Evolutionary conservation across 1,140 invertebrate genomes (phyloP).

Genomic region (Pomacea maculata): DNA sequence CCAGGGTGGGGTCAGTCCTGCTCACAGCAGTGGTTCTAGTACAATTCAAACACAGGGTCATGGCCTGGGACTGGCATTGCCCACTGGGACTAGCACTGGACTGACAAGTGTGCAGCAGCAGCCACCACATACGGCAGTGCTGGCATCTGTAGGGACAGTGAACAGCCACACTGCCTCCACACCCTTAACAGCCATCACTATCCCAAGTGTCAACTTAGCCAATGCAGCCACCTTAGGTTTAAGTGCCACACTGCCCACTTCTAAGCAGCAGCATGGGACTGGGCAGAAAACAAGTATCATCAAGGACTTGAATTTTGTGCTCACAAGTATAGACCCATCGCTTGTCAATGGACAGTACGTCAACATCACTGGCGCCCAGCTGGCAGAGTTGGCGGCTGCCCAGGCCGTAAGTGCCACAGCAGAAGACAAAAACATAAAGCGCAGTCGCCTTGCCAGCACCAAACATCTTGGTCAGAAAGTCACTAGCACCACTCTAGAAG

Average conservation of each 20-base stretch:
- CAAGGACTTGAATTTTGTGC: slow-evolving; percentile 55
- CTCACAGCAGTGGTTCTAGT: neutral
- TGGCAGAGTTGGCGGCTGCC: slow-evolving; percentile 40
- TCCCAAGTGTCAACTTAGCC: slow-evolving; percentile 56
- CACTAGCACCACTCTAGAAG: slow-evolving; percentile 13
- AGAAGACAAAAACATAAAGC: slow-evolving; percentile 29
- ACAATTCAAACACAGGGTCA: slow-evolving; percentile 14
- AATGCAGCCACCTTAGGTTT: slow-evolving; percentile 42
- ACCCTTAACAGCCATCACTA: slow-evolving; percentile 49
- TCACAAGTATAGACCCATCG: slow-evolving; percentile 53
- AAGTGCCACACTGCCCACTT: slow-evolving; percentile 26
- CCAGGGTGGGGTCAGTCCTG: slow-evolving; percentile 15
- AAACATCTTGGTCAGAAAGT: slow-evolving; percentile 8
- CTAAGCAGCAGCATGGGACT: slow-evolving; percentile 27
- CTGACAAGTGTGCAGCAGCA: slow-evolving; percentile 3
- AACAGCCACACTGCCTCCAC: slow-evolving; percentile 39
- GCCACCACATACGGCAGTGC: slow-evolving; percentile 18
- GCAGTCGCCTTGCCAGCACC: slow-evolving; percentile 25
- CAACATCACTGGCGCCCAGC: slow-evolving; percentile 46
- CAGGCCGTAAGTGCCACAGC: slow-evolving; percentile 31
- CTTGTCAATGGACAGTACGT: slow-evolving; percentile 55
- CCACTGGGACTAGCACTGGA: neutral
- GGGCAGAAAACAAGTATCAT: slow-evolving; percentile 46
- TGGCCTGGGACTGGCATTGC: slow-evolving; percentile 3
- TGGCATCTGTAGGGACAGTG: slow-evolving; percentile 19